Percentiles rank a stretch among this genome's conserved stretches.
These are phyloP conservation scores for Pygocentrus nattereri DNA, from an alignment of 2,797 vertebrate species.

Conservation along the genomic window DNA sequence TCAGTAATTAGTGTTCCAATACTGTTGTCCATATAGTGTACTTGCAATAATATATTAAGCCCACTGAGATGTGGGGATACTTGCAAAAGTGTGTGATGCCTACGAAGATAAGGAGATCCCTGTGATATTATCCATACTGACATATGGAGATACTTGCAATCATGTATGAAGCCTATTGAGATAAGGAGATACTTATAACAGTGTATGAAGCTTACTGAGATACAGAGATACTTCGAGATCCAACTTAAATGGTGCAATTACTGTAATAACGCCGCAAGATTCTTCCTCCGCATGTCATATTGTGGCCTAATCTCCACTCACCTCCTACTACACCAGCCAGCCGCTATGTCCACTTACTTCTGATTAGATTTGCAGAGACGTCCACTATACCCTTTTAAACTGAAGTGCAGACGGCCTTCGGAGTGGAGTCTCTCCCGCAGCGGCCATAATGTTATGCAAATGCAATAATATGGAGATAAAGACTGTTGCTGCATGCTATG, in stretches of 20 bases:
- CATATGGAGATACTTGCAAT: background rate
- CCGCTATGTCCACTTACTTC: conserved; percentile 80
- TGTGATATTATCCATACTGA: background rate
- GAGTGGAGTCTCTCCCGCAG: conserved; percentile 77
- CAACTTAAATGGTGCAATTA: conserved; percentile 35
- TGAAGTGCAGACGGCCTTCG: conserved; percentile 60
- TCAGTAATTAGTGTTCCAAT: too few relatives aligned
- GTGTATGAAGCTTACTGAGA: background rate
- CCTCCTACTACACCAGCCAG: conserved; percentile 61
- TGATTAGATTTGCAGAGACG: conserved; percentile 85
- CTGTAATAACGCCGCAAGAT: conserved; percentile 31
- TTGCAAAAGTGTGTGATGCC: background rate
- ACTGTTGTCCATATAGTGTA: too few relatives aligned
- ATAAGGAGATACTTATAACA: background rate
- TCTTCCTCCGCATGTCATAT: conserved; percentile 48
- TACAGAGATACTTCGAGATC: conserved; percentile 1
- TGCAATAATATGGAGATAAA: conserved; percentile 88
- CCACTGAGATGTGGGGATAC: background rate
- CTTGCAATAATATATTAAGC: background rate
- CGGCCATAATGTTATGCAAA: conserved; percentile 83
- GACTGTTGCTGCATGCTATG: conserved; percentile 76
- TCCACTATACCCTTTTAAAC: conserved; percentile 75
- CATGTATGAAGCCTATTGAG: background rate
- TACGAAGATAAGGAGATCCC: background rate
- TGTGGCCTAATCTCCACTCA: conserved; percentile 49